Base-by-base conservation (phyloP, 2,797 vertebrate genomes). In the Oreochromis grahami region DNA sequence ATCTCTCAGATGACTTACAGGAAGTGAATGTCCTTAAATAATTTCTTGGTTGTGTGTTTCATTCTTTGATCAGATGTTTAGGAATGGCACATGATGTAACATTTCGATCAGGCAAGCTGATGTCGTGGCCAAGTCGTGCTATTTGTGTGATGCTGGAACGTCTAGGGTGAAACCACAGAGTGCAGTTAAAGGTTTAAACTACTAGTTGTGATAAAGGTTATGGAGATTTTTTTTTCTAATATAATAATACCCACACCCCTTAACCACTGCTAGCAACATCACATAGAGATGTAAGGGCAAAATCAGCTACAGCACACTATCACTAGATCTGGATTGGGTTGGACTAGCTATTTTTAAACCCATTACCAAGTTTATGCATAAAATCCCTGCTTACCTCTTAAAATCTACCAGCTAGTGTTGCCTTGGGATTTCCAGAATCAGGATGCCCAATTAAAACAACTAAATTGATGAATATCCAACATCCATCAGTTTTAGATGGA, bases 181-280 rank as follows among this genome's bases (percentile, higher is more conserved):
- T 45, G 24, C 11, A 51, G 41, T 68, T 65, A 56, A 87, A 19
- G 45, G 72, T 76, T 45, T 5, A 52, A 92, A 72, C 77, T 79
- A 53, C 56, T 60, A 82, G 79, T 85, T 77, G 77, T 78, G 72
- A 88, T 85, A 77, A 83, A 80, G 51, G 21, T 8, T 41, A 13
- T 48, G 55, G 77, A 80, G 56, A 26, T 48, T 29, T 79, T 70
- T 70, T 48, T 58, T 21, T 41, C 65, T 70, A 63, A 74, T 81
- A 55, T 86, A 90, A 90, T 91, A 81, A 88, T 82, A 89, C 78
- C 76, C 85, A 91, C 85, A 76, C 82, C 79, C 83, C 52, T 52
- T 24, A 80, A 84, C 80, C 58, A 70, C 78, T 65, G 68, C 83
- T 52, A 24, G 2, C 60, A 29, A 21, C 72, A 52, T 70, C 80